Evolutionary conservation across 2,797 vertebrate genomes (phyloP).

Genomic region (Ctenochaetus hawaiiensis): DNA sequence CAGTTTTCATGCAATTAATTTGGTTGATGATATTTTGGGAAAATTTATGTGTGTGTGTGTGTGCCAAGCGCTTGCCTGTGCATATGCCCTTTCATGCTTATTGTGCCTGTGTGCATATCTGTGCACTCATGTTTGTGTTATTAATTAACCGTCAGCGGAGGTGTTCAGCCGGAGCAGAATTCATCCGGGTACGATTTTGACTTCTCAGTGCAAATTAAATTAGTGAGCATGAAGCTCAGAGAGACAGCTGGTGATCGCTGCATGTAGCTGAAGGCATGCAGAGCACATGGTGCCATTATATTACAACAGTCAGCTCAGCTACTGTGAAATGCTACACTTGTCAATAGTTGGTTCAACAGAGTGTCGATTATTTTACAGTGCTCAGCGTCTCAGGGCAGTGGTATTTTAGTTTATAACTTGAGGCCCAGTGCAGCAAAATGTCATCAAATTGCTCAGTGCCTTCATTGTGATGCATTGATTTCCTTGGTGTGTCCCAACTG

Average conservation of each 20-base stretch:
- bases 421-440: conserved; percentile 33
- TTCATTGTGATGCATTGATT: conserved; percentile 43
- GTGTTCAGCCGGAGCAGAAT: conserved; percentile 56
- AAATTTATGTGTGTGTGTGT: neutral
- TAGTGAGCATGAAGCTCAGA: conserved; percentile 45
- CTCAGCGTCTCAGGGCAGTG: conserved; percentile 34
- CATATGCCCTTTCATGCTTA: conserved; percentile 9
- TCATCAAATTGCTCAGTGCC: conserved; percentile 4
- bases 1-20: conserved; percentile 37
- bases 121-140: conserved; percentile 57
- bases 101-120: conserved; percentile 38
- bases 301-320: conserved; percentile 32
- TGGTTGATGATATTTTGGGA: neutral
- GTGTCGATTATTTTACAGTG: conserved; percentile 22
- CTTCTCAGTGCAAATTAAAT: conserved; percentile 73
- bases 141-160: conserved; percentile 73
- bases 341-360: conserved; percentile 43
- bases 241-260: conserved; percentile 67
- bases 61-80: neutral
- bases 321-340: conserved; percentile 46
- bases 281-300: conserved; percentile 55
- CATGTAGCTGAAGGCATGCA: conserved; percentile 63
- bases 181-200: conserved; percentile 58
- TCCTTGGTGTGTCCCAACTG: conserved; percentile 15
- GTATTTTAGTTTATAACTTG: conserved; percentile 9